These are phyloP conservation scores for Monomorium pharaonis DNA, from an alignment of 1,140 invertebrate species.

Conservation along the genomic window DNA sequence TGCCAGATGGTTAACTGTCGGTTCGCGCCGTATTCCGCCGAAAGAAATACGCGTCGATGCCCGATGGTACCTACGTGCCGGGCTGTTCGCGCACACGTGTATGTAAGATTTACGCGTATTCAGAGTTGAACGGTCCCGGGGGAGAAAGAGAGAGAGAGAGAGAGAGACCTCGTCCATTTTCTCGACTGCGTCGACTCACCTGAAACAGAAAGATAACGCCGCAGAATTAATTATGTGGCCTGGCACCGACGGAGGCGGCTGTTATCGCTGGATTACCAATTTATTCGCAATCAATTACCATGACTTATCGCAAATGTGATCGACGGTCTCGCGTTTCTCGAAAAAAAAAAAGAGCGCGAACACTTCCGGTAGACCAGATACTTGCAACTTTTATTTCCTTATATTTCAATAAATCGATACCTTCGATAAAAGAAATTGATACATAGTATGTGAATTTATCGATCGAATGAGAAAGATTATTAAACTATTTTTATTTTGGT, in stretches of 20 bases:
- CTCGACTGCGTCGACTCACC: slow-evolving; percentile 67
- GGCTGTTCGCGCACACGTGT: neutral
- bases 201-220: slow-evolving; percentile 76
- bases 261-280: slow-evolving; percentile 71
- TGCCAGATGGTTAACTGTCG: slow-evolving; percentile 31
- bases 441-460: too few species aligned
- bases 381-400: neutral
- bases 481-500: neutral
- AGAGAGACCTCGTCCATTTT: slow-evolving; percentile 54
- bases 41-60: slow-evolving; percentile 17
- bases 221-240: slow-evolving; percentile 69
- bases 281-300: slow-evolving; percentile 72
- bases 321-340: slow-evolving; percentile 38
- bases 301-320: slow-evolving; percentile 62
- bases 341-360: neutral
- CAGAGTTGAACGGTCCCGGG: slow-evolving; percentile 35
- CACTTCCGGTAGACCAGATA: neutral
- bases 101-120: slow-evolving; percentile 45
- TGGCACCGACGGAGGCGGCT: slow-evolving; percentile 8
- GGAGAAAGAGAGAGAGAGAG: too few species aligned
- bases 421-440: neutral
- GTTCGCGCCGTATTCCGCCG: neutral
- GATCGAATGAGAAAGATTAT: neutral
- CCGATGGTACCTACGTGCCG: slow-evolving; percentile 26
- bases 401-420: neutral